These are phyloP conservation scores for Odontothrips loti DNA, from an alignment of 2,888 invertebrate species.

Conservation along the genomic window DNA sequence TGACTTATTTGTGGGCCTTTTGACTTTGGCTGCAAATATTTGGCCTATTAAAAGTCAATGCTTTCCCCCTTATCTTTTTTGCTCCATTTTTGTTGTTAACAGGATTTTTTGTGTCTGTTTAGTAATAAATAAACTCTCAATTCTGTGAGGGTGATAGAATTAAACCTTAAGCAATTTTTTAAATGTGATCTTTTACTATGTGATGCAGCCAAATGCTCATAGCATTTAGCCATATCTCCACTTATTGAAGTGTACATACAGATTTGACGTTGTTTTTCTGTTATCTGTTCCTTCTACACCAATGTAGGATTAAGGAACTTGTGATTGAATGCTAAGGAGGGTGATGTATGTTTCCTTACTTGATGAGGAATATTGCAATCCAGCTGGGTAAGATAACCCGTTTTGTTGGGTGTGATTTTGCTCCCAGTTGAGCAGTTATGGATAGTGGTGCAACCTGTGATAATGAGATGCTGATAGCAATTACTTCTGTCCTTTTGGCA, in stretches of 20 bases:
- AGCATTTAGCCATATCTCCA: conserved; percentile 26
- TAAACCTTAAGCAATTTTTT: conserved; percentile 14
- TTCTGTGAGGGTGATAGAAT: conserved; percentile 4
- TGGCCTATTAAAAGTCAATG: background rate
- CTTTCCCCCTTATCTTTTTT: background rate
- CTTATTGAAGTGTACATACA: conserved; percentile 13
- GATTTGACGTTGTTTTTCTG: background rate
- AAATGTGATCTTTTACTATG: conserved; percentile 23
- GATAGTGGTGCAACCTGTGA: conserved; percentile 24
- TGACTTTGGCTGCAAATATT: background rate
- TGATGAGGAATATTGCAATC: conserved; percentile 10
- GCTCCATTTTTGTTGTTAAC: background rate
- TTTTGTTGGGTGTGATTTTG: conserved; percentile 22
- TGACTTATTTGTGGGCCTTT: background rate
- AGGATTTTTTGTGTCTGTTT: background rate
- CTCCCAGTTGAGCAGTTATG: conserved; percentile 26
- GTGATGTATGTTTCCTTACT: background rate
- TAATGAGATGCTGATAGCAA: conserved; percentile 20
- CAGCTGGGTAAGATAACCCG: conserved; percentile 21
- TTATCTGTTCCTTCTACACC: background rate
- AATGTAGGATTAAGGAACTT: background rate
- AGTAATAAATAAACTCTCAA: background rate
- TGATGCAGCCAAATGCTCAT: conserved; percentile 16
- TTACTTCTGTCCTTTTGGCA: conserved; percentile 14
- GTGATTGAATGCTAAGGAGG: conserved; percentile 1